These are phyloP conservation scores for Corythucha ciliata DNA, from an alignment of 2,888 invertebrate genomes.

Conservation along the genomic window DNA sequence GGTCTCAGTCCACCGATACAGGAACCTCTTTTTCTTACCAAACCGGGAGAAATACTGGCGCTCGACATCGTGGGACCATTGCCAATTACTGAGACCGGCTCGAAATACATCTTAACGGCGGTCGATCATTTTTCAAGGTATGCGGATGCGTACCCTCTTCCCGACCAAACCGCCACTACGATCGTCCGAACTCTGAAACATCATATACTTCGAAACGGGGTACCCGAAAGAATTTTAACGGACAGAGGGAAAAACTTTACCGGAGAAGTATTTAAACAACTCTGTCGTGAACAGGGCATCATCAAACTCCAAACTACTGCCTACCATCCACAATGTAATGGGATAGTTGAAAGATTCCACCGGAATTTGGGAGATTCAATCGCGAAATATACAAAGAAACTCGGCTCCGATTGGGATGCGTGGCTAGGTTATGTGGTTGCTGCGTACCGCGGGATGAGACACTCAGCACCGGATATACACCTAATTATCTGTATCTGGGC, in stretches of 20 bases:
- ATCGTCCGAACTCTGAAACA: not conserved
- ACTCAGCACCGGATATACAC: no score
- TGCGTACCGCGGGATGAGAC: no score
- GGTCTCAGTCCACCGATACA: not conserved
- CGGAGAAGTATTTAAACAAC: not conserved
- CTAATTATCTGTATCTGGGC: no score
- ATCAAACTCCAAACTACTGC: not conserved
- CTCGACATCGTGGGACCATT: not conserved
- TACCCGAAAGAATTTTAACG: not conserved
- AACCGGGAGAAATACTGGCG: not conserved
- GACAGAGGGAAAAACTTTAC: not conserved
- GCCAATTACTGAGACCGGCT: not conserved
- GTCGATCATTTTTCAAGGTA: not conserved
- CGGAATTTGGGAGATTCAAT: slow-evolving; percentile 30
- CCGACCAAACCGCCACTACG: not conserved
- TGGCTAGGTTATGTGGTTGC: no score
- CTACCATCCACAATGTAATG: not conserved
- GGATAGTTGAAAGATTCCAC: not conserved
- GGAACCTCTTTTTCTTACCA: not conserved
- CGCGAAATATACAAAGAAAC: not conserved
- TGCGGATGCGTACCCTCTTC: not conserved
- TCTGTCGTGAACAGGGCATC: not conserved
- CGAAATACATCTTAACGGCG: not conserved
- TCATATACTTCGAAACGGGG: not conserved
- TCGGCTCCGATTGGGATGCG: slow-evolving; percentile 3